These are phyloP conservation scores for Ascidia mentula DNA, from an alignment of 23 tunicate species.

Conservation along the genomic window DNA sequence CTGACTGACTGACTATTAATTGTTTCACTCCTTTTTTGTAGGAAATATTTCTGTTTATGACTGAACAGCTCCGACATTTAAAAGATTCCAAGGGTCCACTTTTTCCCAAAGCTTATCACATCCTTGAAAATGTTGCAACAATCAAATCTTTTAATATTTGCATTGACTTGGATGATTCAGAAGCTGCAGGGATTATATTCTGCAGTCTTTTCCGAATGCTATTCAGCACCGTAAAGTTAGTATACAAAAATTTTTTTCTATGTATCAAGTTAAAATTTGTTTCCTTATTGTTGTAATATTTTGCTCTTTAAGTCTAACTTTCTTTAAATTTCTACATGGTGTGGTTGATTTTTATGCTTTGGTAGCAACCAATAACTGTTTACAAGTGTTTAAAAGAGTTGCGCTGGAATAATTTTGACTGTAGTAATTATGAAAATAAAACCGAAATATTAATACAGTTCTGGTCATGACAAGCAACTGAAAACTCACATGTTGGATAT, in stretches of 20 bases:
- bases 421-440: no score
- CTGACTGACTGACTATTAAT: no score
- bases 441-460: no score
- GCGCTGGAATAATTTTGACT: no score
- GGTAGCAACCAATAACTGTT: no score
- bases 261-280: no score
- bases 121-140: slow-evolving; percentile 78
- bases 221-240: slow-evolving; percentile 85
- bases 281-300: no score
- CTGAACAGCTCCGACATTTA: slow-evolving; percentile 52
- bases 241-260: no score
- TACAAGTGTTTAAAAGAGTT: no score
- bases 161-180: slow-evolving; percentile 58
- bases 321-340: no score
- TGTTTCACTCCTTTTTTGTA: not conserved
- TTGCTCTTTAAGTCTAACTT: no score
- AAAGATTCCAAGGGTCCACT: slow-evolving; percentile 63
- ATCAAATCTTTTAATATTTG: slow-evolving; percentile 78
- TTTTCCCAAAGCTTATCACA: slow-evolving; percentile 80
- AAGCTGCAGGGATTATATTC: slow-evolving; percentile 50
- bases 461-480: slow-evolving; percentile 72
- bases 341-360: no score
- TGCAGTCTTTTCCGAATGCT: slow-evolving; percentile 53
- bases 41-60: slow-evolving; percentile 76
- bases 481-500: slow-evolving; percentile 75